Evolutionary conservation across 30 jellyfish, hydroid and myxozoan species (phyloP).

Genomic region (Sanderia malayensis): DNA sequence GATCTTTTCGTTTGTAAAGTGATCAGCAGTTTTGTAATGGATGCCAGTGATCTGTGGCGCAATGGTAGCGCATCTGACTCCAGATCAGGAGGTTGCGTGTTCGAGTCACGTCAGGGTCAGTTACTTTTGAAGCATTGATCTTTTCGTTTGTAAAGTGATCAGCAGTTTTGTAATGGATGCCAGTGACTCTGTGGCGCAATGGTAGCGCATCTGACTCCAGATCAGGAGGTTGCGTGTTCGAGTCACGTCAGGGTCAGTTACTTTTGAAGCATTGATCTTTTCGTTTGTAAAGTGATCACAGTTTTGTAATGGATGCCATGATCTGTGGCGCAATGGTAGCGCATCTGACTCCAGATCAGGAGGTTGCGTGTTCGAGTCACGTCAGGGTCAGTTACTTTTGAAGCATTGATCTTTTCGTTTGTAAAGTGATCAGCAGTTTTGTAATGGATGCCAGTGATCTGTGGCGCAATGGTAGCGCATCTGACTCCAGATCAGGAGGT

Average conservation of each 20-base stretch:
- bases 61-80: neutral
- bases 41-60: slow-evolving; percentile 1
- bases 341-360: neutral
- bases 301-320: too few species aligned
- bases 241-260: neutral
- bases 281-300: too few species aligned
- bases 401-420: too few species aligned
- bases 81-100: neutral
- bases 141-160: too few species aligned
- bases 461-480: neutral
- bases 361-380: neutral
- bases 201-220: neutral
- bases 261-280: too few species aligned
- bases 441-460: neutral
- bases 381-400: neutral
- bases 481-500: neutral
- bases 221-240: neutral
- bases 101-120: neutral
- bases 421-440: too few species aligned
- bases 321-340: neutral
- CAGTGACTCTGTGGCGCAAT: slow-evolving; percentile 1
- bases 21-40: neutral
- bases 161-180: neutral
- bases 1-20: too few species aligned
- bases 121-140: too few species aligned